Percentiles rank a stretch among this genome's conserved stretches.
These are phyloP conservation scores for Ceraclea dissimilis DNA, from an alignment of 2,888 invertebrate species.

Conservation along the genomic window DNA sequence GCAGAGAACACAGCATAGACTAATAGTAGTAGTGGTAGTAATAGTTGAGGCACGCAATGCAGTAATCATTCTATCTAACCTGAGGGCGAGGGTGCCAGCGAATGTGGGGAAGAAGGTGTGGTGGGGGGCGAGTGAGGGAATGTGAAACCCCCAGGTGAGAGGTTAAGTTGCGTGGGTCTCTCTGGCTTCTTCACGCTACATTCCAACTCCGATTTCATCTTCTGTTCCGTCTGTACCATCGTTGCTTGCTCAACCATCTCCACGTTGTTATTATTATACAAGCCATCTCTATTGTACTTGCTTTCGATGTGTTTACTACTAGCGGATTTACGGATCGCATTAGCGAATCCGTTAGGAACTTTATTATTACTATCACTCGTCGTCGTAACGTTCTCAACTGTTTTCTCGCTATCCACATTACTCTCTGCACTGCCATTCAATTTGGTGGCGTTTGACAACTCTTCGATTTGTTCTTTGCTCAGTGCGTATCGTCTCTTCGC, in stretches of 20 bases:
- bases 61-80: slow-evolving; percentile 16
- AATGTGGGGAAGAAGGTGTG: slow-evolving; percentile 39
- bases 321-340: slow-evolving; percentile 11
- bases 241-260: slow-evolving; percentile 27
- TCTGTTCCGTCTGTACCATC: slow-evolving; percentile 8
- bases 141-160: slow-evolving; percentile 33
- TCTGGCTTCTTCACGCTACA: slow-evolving; percentile 27
- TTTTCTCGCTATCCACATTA: not conserved
- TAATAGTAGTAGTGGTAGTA: too few relatives aligned
- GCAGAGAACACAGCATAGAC: too few relatives aligned
- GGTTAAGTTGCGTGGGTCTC: slow-evolving; percentile 45
- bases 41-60: too few relatives aligned
- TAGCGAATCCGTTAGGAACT: slow-evolving; percentile 26
- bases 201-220: not conserved
- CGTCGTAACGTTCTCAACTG: not conserved
- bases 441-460: slow-evolving; percentile 32
- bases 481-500: slow-evolving; percentile 51
- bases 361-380: slow-evolving; percentile 16
- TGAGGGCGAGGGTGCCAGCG: slow-evolving; percentile 47
- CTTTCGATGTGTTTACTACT: slow-evolving; percentile 8
- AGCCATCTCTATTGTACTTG: not conserved
- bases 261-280: slow-evolving; percentile 27
- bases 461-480: slow-evolving; percentile 51
- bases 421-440: slow-evolving; percentile 10
- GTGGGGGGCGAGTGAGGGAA: slow-evolving; percentile 32